phyloP scores from a whole-genome alignment of 2,797 vertebrate genomes.

The Neosalanx taihuensis region DNA sequence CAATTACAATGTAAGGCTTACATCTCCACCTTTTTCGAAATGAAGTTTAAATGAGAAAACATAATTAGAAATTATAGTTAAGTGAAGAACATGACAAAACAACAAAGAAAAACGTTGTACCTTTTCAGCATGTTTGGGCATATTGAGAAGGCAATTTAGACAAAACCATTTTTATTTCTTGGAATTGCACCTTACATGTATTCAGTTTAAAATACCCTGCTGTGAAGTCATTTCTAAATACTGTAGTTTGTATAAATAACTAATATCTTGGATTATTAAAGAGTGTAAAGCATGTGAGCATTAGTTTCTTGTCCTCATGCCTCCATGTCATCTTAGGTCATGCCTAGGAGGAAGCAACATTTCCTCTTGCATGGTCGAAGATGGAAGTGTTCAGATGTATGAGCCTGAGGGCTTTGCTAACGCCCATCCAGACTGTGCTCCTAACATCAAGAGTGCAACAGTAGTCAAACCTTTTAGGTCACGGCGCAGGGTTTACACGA shows the following conservation, averaged over 20 bases:
- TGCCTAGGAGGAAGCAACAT: background rate
- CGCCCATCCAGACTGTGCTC: background rate
- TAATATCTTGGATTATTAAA: background rate
- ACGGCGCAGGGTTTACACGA: slow-evolving; percentile 41
- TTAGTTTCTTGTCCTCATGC: background rate
- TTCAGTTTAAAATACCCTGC: no score
- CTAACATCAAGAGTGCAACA: slow-evolving; percentile 51
- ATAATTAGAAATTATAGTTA: slow-evolving; percentile 76
- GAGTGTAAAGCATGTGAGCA: background rate
- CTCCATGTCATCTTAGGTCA: background rate
- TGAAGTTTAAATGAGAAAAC: slow-evolving; percentile 74
- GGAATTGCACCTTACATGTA: slow-evolving; percentile 14
- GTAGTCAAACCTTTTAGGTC: slow-evolving; percentile 47
- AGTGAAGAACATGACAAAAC: slow-evolving; percentile 53
- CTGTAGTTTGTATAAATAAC: background rate
- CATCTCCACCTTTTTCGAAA: slow-evolving; percentile 73
- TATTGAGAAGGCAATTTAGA: slow-evolving; percentile 31
- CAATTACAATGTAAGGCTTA: slow-evolving; percentile 68
- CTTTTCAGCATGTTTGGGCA: slow-evolving; percentile 38
- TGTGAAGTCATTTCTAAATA: no score
- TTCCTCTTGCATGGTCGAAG: background rate
- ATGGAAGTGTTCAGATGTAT: background rate
- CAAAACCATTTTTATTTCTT: slow-evolving; percentile 14
- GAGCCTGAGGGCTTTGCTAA: background rate
- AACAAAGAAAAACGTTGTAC: slow-evolving; percentile 51